Percentiles rank a stretch among this genome's conserved stretches.
Evolutionary conservation across 1,140 invertebrate species (phyloP).

Genomic region (Homarus americanus): DNA sequence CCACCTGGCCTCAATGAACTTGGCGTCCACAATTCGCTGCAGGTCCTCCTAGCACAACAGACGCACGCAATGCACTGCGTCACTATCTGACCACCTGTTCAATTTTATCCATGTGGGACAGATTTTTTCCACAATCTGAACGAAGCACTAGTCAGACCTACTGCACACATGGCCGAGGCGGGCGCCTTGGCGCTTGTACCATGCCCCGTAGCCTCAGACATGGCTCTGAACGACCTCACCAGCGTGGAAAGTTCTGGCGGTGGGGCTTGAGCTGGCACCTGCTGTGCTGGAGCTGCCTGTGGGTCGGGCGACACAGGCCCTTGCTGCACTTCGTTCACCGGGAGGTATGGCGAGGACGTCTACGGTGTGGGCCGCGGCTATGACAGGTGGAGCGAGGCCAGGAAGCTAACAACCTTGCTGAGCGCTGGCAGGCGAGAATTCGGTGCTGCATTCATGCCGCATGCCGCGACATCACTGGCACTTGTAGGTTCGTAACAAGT

Average conservation of each 20-base stretch:
- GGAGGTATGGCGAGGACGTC: too few species aligned
- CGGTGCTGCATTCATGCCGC: neutral
- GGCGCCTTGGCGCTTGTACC: neutral
- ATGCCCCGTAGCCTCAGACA: neutral
- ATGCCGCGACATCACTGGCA: neutral
- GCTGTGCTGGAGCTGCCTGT: neutral
- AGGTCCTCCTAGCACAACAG: neutral
- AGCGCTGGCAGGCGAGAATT: neutral
- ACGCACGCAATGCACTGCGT: neutral
- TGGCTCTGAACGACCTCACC: neutral
- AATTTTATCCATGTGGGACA: neutral
- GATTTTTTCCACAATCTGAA: conserved; percentile 5
- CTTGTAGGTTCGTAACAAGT: neutral
- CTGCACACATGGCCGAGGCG: neutral
- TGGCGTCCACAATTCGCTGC: neutral
- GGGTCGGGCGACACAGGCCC: too few species aligned
- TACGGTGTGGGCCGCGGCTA: neutral
- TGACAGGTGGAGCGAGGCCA: neutral
- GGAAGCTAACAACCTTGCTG: neutral
- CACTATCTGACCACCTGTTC: neutral
- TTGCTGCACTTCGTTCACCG: too few species aligned
- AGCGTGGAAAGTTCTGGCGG: too few species aligned
- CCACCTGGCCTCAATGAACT: neutral
- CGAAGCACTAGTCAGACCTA: too few species aligned
- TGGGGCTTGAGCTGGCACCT: neutral